Percentiles rank a stretch among this genome's conserved stretches.
Evolutionary conservation across 2,113 vertebrate species (phyloP).

Genomic region (Sprattus sprattus): DNA sequence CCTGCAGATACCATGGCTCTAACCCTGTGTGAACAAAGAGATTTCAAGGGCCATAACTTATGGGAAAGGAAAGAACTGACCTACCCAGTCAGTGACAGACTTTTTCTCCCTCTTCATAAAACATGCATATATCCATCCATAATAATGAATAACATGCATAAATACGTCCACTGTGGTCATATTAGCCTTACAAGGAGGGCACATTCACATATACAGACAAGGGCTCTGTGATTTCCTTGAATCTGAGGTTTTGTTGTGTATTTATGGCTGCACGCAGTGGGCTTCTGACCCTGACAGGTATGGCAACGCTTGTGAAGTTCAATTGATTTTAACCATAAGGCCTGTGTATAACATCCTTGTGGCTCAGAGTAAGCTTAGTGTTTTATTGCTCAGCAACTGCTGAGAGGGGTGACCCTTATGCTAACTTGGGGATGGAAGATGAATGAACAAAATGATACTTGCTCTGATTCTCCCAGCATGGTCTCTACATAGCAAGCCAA

Average conservation of each 20-base stretch:
- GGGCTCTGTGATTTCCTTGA: too few species aligned
- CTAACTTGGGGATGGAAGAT: neutral
- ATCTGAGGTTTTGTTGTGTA: neutral
- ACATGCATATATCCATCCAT: neutral
- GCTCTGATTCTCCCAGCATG: neutral
- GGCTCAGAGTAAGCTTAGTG: neutral
- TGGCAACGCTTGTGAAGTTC: neutral
- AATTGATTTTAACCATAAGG: neutral
- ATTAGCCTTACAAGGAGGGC: neutral
- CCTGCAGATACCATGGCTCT: neutral
- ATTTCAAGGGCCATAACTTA: neutral
- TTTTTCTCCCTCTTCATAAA: neutral
- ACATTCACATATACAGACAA: neutral
- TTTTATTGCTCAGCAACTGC: neutral
- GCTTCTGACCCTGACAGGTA: neutral
- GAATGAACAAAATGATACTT: neutral
- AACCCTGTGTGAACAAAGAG: neutral
- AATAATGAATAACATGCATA: neutral
- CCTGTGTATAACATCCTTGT: neutral
- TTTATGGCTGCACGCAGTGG: neutral
- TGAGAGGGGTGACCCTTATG: neutral
- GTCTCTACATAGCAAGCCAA: neutral
- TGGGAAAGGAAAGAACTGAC: neutral
- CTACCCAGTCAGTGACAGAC: neutral
- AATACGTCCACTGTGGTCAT: neutral